Evolutionary conservation across 1,140 invertebrate genomes (phyloP).

Genomic region (Ericerus pela): DNA sequence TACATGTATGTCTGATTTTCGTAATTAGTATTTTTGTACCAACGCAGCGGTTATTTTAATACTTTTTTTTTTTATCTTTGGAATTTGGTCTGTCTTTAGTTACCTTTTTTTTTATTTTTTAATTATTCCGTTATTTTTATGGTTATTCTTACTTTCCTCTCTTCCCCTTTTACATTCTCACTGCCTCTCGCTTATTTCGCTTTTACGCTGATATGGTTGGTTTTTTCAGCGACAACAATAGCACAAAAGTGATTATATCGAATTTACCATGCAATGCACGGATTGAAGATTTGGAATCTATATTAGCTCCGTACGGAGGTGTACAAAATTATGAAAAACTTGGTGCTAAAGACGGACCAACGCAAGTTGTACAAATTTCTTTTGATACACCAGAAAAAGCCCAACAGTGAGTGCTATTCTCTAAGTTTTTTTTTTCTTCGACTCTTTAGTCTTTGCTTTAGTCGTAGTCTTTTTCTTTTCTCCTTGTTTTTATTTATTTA

Average conservation of each 20-base stretch:
- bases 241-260: constrained; percentile 68
- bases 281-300: constrained; percentile 68
- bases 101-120: too few species aligned
- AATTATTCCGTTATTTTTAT: too few species aligned
- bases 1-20: too few species aligned
- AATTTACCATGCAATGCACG: constrained; percentile 64
- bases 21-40: too few species aligned
- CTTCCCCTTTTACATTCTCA: too few species aligned
- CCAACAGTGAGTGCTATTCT: constrained; percentile 58
- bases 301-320: constrained; percentile 61
- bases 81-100: too few species aligned
- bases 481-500: too few species aligned
- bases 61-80: too few species aligned
- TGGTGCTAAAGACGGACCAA: constrained; percentile 52
- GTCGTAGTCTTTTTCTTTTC: background rate
- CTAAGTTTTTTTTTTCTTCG: background rate
- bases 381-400: constrained; percentile 78
- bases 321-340: constrained; percentile 73
- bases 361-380: constrained; percentile 64
- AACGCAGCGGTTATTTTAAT: too few species aligned
- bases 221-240: constrained; percentile 46
- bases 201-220: constrained; percentile 26
- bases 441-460: background rate
- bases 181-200: too few species aligned
- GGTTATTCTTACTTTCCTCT: too few species aligned